phyloP scores from a whole-genome alignment of 2,797 vertebrate species.

The Rhabdophis nuchalis region DNA sequence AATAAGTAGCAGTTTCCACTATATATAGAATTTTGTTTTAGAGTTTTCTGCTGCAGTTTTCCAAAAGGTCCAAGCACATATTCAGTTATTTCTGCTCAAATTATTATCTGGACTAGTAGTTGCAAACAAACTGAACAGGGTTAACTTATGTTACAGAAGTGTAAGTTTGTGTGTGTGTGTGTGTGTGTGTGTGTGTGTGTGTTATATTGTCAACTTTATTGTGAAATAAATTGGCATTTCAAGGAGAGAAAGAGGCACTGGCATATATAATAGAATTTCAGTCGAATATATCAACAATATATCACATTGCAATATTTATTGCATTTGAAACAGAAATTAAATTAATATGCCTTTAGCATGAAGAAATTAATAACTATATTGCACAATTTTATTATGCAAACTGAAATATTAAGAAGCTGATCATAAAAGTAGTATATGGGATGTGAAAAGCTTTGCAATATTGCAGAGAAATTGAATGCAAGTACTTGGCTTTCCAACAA shows the following conservation, averaged over 20 bases:
- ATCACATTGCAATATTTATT: slow-evolving; percentile 32
- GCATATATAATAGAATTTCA: neutral
- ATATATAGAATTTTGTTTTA: slow-evolving; percentile 51
- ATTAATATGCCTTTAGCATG: neutral
- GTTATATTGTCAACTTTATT: neutral
- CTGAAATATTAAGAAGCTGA: neutral
- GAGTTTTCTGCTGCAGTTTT: slow-evolving; percentile 40
- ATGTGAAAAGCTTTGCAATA: neutral
- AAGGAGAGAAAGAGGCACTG: slow-evolving; percentile 26
- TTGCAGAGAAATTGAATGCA: neutral
- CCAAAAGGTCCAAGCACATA: slow-evolving; percentile 37
- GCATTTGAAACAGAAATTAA: neutral
- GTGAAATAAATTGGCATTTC: slow-evolving; percentile 27
- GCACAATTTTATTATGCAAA: neutral
- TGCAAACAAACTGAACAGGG: slow-evolving; percentile 26
- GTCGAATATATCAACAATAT: neutral
- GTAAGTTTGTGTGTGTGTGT: too few relatives aligned
- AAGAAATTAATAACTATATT: neutral
- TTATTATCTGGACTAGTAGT: slow-evolving; percentile 31
- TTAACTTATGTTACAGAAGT: slow-evolving; percentile 39
- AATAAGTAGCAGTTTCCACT: slow-evolving; percentile 43
- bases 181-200: neutral
- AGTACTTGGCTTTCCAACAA: neutral
- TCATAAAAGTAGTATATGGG: neutral
- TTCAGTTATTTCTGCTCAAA: slow-evolving; percentile 46